These are phyloP conservation scores for Fulica atra DNA, from an alignment of 2,113 vertebrate genomes.

Conservation along the genomic window DNA sequence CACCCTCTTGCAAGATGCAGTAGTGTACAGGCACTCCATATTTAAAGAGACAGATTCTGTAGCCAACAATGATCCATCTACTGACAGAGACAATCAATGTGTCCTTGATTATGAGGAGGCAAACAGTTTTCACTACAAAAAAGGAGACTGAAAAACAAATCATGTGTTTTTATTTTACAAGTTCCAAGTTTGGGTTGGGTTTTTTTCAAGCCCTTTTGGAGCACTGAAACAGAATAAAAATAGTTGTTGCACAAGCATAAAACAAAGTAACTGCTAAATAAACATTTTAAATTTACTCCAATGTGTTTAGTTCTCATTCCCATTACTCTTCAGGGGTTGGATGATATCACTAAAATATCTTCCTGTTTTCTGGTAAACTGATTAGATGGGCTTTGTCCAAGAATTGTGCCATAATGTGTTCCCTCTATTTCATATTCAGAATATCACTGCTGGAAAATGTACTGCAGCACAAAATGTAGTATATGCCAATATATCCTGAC, in stretches of 20 bases:
- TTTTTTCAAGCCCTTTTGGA: conserved; percentile 37
- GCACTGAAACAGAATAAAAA: conserved; percentile 53
- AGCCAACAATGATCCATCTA: conserved; percentile 7
- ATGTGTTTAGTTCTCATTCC: neutral
- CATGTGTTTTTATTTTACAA: conserved; percentile 60
- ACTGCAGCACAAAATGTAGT: conserved; percentile 59
- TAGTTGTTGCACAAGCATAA: conserved; percentile 62
- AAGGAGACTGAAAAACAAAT: conserved; percentile 50
- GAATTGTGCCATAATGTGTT: neutral
- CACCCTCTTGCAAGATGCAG: neutral
- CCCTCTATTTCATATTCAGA: conserved; percentile 43
- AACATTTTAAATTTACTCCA: conserved; percentile 29
- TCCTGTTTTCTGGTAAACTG: conserved; percentile 30
- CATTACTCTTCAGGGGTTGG: conserved; percentile 9
- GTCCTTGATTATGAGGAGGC: conserved; percentile 53
- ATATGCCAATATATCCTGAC: conserved; percentile 75
- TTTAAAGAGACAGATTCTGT: conserved; percentile 1
- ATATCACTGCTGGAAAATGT: conserved; percentile 70
- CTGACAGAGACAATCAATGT: conserved; percentile 38
- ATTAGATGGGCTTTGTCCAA: conserved; percentile 4
- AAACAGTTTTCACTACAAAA: conserved; percentile 49
- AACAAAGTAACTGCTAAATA: conserved; percentile 59
- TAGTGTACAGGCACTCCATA: neutral
- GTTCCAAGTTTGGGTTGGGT: conserved; percentile 44
- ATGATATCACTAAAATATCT: neutral